Base-by-base conservation (phyloP, 1,140 invertebrate genomes). In the Drosophila bocki region DNA sequence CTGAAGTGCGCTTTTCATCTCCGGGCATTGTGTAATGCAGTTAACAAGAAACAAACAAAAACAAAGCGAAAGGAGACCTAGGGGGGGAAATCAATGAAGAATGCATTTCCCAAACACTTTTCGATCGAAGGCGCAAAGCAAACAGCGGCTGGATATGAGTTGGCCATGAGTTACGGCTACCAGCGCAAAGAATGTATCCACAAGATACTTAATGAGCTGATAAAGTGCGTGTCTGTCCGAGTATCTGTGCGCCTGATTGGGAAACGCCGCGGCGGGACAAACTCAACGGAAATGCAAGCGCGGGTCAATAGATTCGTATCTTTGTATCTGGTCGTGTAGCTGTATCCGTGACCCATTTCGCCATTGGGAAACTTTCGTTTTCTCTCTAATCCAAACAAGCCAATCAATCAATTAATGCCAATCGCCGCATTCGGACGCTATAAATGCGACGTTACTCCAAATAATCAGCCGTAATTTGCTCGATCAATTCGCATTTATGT, bases 11-110 rank as follows among this genome's bases (percentile, higher is more conserved):
- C 57, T 70, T 71, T 71, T 59, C 65, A 48, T 47, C 76, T 41
- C 39, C 50, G 17, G 48, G 68, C 75, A 79, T 82, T 87, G 83
- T 87, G 83, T 88, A 87, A 87, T 87, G 77, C 80, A 87, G 83
- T 87, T 87, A 87, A 87, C 83, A 88, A 87, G 83, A 88, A 87
- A 86, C 84, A 87, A 87, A 87, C 77, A 87, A 63, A 78, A 76
- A 58, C 45, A 42, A 63, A 32, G 15, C 53, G 45, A 45, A 59
- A 56, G 44, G 44, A 48, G 59, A 53, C 53, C 44, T 51, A 44
- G 47, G 33, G 68, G 63, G 54, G 60, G 58, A 83, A 84, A 84
- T 81, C 82, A 78, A 87, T 84, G 78, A 88, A 83, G 82, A 86
- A 83, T 86, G 77, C 80, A 84, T 84, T 80, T 79, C 78, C 47